A percentile compares a stretch with the other conserved stretches of the same genome.
Evolutionary conservation across 1,140 invertebrate genomes (phyloP).

Genomic region (Aethina tumida): DNA sequence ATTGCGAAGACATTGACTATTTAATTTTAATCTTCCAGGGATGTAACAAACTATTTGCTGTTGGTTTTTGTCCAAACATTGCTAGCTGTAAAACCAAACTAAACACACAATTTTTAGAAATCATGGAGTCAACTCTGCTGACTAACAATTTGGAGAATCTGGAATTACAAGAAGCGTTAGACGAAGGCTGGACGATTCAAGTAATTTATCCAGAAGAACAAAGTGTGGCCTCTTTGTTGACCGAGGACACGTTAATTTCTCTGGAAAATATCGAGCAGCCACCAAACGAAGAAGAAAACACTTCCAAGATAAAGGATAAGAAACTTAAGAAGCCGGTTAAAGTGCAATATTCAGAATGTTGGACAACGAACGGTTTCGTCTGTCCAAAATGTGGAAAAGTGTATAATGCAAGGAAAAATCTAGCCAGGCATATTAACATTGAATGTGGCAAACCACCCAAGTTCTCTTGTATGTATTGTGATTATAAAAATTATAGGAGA

Average conservation of each 20-base stretch:
- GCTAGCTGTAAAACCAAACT: too few species aligned
- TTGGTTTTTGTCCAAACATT: too few species aligned
- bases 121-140: slow-evolving; percentile 9
- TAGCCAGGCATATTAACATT: slow-evolving; percentile 41
- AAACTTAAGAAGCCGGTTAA: not conserved
- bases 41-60: too few species aligned
- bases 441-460: slow-evolving; percentile 45
- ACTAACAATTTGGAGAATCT: slow-evolving; percentile 9
- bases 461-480: slow-evolving; percentile 38
- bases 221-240: slow-evolving; percentile 8
- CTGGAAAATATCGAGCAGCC: slow-evolving; percentile 3
- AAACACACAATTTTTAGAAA: slow-evolving; percentile 9
- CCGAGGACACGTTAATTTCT: slow-evolving; percentile 15
- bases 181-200: slow-evolving; percentile 24
- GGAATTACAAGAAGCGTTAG: slow-evolving; percentile 10
- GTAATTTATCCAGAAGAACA: slow-evolving; percentile 23
- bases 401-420: slow-evolving; percentile 42
- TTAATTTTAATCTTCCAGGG: too few species aligned
- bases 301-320: slow-evolving; percentile 1
- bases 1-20: too few species aligned
- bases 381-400: slow-evolving; percentile 32
- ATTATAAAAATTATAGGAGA: slow-evolving; percentile 23
- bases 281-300: not conserved
- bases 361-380: slow-evolving; percentile 8
- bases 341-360: too few species aligned